phyloP scores from a whole-genome alignment of 1,140 invertebrate species.

The Luehdorfia chinensis region DNA sequence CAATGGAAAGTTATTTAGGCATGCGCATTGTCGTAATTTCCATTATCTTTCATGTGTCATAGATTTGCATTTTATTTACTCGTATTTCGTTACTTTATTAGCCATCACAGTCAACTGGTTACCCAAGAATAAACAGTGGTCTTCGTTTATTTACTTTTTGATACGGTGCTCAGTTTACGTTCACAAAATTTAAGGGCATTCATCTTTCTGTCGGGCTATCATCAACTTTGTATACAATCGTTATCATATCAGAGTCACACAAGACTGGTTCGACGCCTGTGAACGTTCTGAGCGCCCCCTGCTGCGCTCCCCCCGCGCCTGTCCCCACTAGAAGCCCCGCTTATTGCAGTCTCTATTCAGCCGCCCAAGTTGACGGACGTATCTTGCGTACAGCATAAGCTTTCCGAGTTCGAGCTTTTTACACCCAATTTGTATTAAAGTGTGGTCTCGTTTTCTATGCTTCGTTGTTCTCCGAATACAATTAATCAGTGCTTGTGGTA shows the following conservation, averaged over 20 bases:
- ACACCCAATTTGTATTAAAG: constrained; percentile 48
- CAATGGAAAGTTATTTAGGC: neutral
- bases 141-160: constrained; percentile 6
- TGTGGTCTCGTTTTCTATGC: constrained; percentile 34
- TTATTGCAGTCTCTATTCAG: constrained; percentile 60
- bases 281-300: constrained; percentile 56
- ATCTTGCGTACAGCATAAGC: constrained; percentile 35
- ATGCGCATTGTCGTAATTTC: neutral
- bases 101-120: neutral
- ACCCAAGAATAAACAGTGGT: neutral
- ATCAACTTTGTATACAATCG: constrained; percentile 60
- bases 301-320: constrained; percentile 40
- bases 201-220: constrained; percentile 25
- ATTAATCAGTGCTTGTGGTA: constrained; percentile 37
- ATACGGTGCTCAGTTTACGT: constrained; percentile 1
- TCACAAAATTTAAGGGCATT: constrained; percentile 12
- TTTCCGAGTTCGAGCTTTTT: constrained; percentile 63
- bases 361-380: constrained; percentile 31
- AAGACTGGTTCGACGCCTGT: constrained; percentile 62
- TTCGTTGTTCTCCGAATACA: constrained; percentile 21
- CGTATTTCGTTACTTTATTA: neutral
- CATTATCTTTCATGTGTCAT: neutral
- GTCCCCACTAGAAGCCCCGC: constrained; percentile 26
- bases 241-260: constrained; percentile 70
- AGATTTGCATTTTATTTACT: neutral